A percentile compares a stretch with the other conserved stretches of the same genome.
Conservation (phyloP, 35 echinoderm and acorn worm genomes). For the Stichopus chloronotus region DNA sequence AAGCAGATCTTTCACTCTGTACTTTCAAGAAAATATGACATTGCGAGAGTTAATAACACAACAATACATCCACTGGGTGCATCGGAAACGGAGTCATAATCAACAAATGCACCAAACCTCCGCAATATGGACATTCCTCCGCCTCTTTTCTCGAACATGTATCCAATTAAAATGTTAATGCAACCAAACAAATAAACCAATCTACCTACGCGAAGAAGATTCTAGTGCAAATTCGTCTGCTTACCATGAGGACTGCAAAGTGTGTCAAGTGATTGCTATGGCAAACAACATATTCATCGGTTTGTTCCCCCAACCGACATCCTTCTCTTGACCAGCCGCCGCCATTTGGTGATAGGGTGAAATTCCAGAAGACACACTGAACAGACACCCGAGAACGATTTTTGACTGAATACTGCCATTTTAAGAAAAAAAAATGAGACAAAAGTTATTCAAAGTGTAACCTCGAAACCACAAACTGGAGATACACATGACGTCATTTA, state of each 20-base stretch:
- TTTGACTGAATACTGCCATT: neutral
- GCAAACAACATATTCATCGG: conserved; percentile 28
- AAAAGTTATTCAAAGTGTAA: neutral
- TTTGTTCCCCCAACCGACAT: conserved; percentile 22
- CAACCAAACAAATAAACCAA: neutral
- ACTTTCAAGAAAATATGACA: too few relatives aligned
- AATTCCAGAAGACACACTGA: conserved; percentile 54
- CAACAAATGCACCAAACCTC: too few relatives aligned
- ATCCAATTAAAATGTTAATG: too few relatives aligned
- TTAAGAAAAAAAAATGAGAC: neutral
- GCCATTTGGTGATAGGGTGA: neutral
- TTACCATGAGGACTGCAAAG: conserved; percentile 61
- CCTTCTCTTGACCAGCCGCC: conserved; percentile 48
- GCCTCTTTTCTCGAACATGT: too few relatives aligned
- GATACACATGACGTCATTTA: neutral
- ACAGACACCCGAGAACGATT: conserved; percentile 6
- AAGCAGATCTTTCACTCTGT: too few relatives aligned
- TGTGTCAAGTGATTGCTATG: conserved; percentile 46
- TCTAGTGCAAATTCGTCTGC: neutral
- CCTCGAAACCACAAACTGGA: neutral
- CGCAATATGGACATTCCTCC: too few relatives aligned
- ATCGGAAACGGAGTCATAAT: too few relatives aligned
- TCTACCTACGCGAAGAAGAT: too few relatives aligned
- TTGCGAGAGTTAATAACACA: too few relatives aligned
- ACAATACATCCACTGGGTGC: too few relatives aligned